Percentiles rank a stretch among this genome's conserved stretches.
These are phyloP conservation scores for Silurus meridionalis DNA, from an alignment of 2,113 vertebrate genomes.

Conservation along the genomic window DNA sequence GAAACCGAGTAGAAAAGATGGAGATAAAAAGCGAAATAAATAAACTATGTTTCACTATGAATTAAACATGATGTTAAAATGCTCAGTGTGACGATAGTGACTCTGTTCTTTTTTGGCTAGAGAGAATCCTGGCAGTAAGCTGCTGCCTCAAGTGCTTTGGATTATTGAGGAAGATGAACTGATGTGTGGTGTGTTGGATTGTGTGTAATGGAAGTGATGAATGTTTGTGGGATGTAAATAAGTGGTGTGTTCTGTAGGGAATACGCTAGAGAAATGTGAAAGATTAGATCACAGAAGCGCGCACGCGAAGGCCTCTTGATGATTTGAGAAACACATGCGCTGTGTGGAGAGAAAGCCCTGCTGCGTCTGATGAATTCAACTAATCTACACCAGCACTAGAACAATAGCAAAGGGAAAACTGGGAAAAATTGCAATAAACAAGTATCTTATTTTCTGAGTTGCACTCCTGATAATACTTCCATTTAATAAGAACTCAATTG, in stretches of 20 bases:
- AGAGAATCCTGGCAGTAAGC: slow-evolving; percentile 31
- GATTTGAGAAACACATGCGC: slow-evolving; percentile 2
- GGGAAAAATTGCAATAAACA: slow-evolving; percentile 14
- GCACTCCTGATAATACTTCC: neutral
- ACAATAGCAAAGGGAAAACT: neutral
- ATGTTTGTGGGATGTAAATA: slow-evolving; percentile 47
- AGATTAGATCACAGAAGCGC: slow-evolving; percentile 43
- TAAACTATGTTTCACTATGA: slow-evolving; percentile 68
- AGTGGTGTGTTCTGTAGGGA: slow-evolving; percentile 49
- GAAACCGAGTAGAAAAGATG: slow-evolving; percentile 31
- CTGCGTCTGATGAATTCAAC: slow-evolving; percentile 19
- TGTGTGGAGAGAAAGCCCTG: neutral
- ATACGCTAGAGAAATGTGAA: slow-evolving; percentile 42
- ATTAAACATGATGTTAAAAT: slow-evolving; percentile 73
- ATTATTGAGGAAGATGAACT: slow-evolving; percentile 42
- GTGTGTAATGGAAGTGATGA: slow-evolving; percentile 36
- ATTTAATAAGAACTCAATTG: slow-evolving; percentile 11
- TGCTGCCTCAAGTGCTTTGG: slow-evolving; percentile 45
- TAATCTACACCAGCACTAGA: neutral
- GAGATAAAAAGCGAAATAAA: slow-evolving; percentile 59
- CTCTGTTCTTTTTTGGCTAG: slow-evolving; percentile 31
- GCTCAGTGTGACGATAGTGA: slow-evolving; percentile 35
- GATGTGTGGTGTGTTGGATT: slow-evolving; percentile 28
- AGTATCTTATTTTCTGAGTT: neutral
- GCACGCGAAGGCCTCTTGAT: slow-evolving; percentile 21